Evolutionary conservation across 2,797 vertebrate genomes (phyloP).

Genomic region (Myiotriccus ornatus): DNA sequence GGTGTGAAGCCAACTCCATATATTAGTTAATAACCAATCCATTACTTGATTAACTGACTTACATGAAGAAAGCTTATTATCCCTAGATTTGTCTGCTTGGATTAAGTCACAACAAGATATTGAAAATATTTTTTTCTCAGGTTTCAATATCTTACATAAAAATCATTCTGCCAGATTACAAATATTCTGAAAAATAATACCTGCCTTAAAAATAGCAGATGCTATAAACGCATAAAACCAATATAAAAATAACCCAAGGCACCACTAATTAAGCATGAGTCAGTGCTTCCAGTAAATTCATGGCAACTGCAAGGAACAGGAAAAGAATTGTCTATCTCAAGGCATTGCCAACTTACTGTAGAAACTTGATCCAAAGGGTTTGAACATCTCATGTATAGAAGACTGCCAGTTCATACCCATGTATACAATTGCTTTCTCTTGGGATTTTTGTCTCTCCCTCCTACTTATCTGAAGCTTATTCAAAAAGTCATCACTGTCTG

Average conservation of each 20-base stretch:
- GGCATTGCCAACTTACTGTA: conserved; percentile 19
- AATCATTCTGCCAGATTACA: background rate
- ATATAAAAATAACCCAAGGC: conserved; percentile 36
- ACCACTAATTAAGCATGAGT: background rate
- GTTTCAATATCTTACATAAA: conserved; percentile 21
- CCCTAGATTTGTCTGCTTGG: conserved; percentile 29
- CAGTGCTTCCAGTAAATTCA: conserved; percentile 46
- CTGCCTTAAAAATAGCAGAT: conserved; percentile 9
- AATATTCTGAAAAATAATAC: background rate
- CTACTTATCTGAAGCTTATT: background rate
- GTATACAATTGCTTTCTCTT: background rate
- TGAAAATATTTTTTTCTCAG: background rate
- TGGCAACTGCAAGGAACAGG: conserved; percentile 19
- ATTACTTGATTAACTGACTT: conserved; percentile 52
- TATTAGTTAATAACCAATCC: conserved; percentile 51
- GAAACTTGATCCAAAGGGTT: conserved; percentile 9
- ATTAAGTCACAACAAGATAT: conserved; percentile 20
- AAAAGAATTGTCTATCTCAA: conserved; percentile 12
- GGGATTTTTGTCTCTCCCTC: background rate
- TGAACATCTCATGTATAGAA: background rate
- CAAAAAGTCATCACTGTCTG: background rate
- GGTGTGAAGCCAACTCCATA: background rate
- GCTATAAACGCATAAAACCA: background rate
- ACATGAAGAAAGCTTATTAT: conserved; percentile 33
- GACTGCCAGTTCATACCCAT: background rate